Evolutionary conservation across 2,888 invertebrate genomes (phyloP).

Genomic region (Callyntrura guangdongensis): DNA sequence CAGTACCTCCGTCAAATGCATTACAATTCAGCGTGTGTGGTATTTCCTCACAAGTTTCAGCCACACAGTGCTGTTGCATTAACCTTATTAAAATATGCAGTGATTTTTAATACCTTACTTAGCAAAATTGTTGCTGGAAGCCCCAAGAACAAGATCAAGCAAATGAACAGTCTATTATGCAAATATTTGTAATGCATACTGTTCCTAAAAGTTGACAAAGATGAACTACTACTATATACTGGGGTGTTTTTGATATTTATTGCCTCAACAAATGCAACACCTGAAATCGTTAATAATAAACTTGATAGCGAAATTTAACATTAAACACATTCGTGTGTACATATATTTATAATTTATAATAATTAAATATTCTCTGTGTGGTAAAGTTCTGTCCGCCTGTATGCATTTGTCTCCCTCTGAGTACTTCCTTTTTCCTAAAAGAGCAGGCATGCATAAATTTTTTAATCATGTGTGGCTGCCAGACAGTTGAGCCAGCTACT

Average conservation of each 20-base stretch:
- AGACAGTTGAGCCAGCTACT: no score
- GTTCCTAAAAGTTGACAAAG: neutral
- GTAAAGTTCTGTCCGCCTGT: no score
- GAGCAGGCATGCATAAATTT: neutral
- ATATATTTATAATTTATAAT: neutral
- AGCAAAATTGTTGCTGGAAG: neutral
- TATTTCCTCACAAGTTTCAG: no score
- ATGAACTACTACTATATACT: neutral
- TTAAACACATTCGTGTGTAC: neutral
- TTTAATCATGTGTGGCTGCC: no score
- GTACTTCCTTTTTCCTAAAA: constrained; percentile 41
- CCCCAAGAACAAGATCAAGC: neutral
- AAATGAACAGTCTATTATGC: neutral
- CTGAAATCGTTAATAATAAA: neutral
- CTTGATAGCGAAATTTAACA: neutral
- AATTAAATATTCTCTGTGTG: no score
- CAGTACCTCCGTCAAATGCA: no score
- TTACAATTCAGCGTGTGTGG: no score
- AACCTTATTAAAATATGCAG: no score
- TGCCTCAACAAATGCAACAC: no score
- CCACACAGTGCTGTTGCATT: no score
- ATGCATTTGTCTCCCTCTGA: neutral
- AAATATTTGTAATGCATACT: no score
- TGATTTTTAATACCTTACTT: no score
- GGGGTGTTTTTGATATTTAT: neutral